Percentiles rank a stretch among this genome's conserved stretches.
phyloP scores from a whole-genome alignment of 2,797 vertebrate species.

The Peromyscus melanophrys region DNA sequence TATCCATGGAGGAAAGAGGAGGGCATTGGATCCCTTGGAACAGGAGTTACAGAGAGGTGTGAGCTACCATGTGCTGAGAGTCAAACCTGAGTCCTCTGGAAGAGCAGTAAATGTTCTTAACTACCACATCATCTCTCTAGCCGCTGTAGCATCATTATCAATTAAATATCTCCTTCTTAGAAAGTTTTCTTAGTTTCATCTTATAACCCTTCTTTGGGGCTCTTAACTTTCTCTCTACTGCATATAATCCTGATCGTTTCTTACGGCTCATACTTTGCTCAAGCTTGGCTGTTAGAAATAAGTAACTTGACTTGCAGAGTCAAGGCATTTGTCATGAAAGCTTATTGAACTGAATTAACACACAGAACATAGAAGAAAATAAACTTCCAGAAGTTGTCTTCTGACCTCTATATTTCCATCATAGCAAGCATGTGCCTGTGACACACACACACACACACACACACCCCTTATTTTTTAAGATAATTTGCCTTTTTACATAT shows the following conservation, averaged over 20 bases:
- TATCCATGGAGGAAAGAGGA: no score
- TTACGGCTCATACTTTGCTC: neutral
- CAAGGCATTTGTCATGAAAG: neutral
- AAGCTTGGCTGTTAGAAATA: neutral
- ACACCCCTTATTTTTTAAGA: neutral
- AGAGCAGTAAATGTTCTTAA: neutral
- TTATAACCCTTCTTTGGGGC: neutral
- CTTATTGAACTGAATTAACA: neutral
- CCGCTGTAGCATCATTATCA: neutral
- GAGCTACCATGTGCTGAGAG: neutral
- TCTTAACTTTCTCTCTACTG: neutral
- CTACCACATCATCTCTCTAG: neutral
- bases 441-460: neutral
- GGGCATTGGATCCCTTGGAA: neutral
- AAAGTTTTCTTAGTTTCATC: constrained; percentile 27
- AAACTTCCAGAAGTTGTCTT: neutral
- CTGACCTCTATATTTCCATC: neutral
- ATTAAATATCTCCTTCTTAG: neutral
- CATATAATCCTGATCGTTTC: neutral
- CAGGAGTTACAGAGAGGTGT: neutral
- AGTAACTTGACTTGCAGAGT: neutral
- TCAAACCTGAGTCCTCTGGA: neutral
- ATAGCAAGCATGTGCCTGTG: neutral
- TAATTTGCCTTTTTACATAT: neutral
- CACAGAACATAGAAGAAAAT: no score